Percentiles rank a stretch among this genome's conserved stretches.
Conservation (phyloP, 2,113 vertebrate genomes). For the Cynopterus brachyotis region DNA sequence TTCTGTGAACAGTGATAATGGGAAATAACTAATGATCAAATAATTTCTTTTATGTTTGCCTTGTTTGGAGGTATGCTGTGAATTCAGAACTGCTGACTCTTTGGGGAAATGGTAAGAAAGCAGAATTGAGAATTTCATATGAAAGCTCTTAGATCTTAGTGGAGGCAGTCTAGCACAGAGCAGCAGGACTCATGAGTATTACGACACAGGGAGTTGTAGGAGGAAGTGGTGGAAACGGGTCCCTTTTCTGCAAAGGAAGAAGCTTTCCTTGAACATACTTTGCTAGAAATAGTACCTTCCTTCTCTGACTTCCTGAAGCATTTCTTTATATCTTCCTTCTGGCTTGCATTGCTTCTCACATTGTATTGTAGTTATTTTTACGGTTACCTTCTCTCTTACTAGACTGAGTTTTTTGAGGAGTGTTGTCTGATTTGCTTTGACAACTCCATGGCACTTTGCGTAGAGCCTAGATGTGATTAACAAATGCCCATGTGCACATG, state of each 20-base stretch:
- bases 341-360: neutral
- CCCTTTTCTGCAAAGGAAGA: neutral
- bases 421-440: neutral
- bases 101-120: neutral
- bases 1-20: neutral
- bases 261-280: neutral
- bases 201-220: neutral
- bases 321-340: neutral
- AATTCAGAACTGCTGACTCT: neutral
- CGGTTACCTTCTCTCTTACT: neutral
- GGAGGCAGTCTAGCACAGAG: neutral
- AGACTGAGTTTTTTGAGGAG: neutral
- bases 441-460: neutral
- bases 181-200: neutral
- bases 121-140: neutral
- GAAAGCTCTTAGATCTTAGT: neutral
- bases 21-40: neutral
- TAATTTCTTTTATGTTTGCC: neutral
- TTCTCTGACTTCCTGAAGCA: neutral
- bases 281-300: neutral
- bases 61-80: neutral
- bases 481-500: neutral
- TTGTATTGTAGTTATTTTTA: neutral
- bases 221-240: neutral
- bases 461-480: neutral